Percentiles rank a stretch among this genome's conserved stretches.
These are phyloP conservation scores for Eulacestoma nigropectus DNA, from an alignment of 2,113 vertebrate genomes.

Conservation along the genomic window DNA sequence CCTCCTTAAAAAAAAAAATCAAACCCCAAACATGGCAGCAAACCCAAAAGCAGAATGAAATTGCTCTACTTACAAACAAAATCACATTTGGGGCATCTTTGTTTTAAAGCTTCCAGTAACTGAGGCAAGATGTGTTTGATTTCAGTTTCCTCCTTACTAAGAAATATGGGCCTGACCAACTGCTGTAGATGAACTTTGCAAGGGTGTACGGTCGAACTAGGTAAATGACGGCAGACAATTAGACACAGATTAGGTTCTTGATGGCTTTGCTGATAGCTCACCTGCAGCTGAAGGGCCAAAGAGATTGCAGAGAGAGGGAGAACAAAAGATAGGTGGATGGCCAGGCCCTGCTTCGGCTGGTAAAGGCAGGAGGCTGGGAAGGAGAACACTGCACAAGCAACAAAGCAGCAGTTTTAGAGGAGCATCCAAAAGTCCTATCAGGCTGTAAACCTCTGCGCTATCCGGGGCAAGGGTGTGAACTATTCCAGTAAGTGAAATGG, in stretches of 20 bases:
- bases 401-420: background rate
- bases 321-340: fast-evolving
- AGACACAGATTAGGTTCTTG: background rate
- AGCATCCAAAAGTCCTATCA: fast-evolving
- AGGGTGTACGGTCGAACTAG: background rate
- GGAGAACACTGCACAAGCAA: background rate
- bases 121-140: background rate
- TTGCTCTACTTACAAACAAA: background rate
- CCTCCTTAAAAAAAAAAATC: background rate
- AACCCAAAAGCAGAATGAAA: background rate
- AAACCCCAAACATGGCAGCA: background rate
- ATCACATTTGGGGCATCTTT: background rate
- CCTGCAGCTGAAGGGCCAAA: background rate
- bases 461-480: background rate
- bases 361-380: background rate
- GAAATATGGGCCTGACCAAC: background rate
- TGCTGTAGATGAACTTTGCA: background rate
- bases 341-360: fast-evolving
- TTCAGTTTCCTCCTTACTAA: background rate
- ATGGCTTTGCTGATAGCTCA: background rate
- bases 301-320: background rate
- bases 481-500: background rate
- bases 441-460: background rate
- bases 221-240: background rate
- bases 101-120: background rate